Percentiles rank a stretch among this genome's conserved stretches.
Conservation (phyloP, 2,888 invertebrate species). For the Hylaea fasciaria region DNA sequence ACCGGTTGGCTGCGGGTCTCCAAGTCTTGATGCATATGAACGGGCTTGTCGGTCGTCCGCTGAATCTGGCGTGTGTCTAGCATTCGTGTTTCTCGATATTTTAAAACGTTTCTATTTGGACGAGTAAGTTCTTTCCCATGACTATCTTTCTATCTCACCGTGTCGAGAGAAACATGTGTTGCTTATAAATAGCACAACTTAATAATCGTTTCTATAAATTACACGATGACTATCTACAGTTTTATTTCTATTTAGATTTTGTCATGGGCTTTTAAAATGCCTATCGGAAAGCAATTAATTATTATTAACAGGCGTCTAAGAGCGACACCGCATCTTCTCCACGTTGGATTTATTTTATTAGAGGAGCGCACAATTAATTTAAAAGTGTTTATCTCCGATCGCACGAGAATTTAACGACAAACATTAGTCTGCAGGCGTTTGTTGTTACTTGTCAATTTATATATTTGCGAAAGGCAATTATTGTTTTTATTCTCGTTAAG, state of each 20-base stretch:
- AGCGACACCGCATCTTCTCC: slow-evolving; percentile 1
- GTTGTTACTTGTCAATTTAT: slow-evolving; percentile 48
- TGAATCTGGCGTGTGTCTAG: slow-evolving; percentile 52
- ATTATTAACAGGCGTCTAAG: slow-evolving; percentile 24
- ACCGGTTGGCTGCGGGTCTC: slow-evolving; percentile 69
- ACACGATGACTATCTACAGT: slow-evolving; percentile 14
- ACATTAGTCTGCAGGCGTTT: slow-evolving; percentile 40
- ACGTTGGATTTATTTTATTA: slow-evolving; percentile 27
- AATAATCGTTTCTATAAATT: slow-evolving; percentile 25
- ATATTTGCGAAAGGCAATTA: slow-evolving; percentile 43
- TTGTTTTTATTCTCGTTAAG: slow-evolving; percentile 31
- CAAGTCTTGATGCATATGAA: slow-evolving; percentile 62
- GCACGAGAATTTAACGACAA: slow-evolving; percentile 34
- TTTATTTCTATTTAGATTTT: slow-evolving; percentile 10
- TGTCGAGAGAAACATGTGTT: slow-evolving; percentile 20
- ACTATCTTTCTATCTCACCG: slow-evolving; percentile 35
- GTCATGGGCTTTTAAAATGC: slow-evolving; percentile 19
- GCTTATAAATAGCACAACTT: slow-evolving; percentile 17
- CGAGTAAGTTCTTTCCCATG: slow-evolving; percentile 41
- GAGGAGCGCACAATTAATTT: slow-evolving; percentile 34
- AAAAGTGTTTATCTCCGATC: slow-evolving; percentile 30
- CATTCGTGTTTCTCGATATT: slow-evolving; percentile 54
- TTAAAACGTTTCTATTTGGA: slow-evolving; percentile 52
- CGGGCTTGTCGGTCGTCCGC: slow-evolving; percentile 53
- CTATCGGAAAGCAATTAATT: slow-evolving; percentile 31